A percentile compares a stretch with the other conserved stretches of the same genome.
Evolutionary conservation across 2,113 vertebrate species (phyloP).

Genomic region (Gavialis gangeticus): DNA sequence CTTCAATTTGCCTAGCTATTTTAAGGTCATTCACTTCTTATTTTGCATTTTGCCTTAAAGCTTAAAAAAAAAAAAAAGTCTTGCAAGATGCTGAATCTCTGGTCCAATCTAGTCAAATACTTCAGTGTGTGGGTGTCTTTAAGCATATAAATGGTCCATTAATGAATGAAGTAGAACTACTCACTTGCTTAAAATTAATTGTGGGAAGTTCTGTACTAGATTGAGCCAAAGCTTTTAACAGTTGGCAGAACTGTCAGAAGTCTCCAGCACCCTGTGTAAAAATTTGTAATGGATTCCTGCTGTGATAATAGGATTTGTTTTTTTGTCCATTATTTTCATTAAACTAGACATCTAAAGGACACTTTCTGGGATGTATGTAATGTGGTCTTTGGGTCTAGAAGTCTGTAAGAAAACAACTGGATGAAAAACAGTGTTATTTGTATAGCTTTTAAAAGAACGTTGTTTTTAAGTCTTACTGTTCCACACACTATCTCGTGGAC

Average conservation of each 20-base stretch:
- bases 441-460: too few species aligned
- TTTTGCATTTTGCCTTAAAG: not conserved
- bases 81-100: not conserved
- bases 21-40: not conserved
- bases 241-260: not conserved
- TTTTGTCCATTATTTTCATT: not conserved
- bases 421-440: not conserved
- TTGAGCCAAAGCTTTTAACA: not conserved
- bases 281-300: not conserved
- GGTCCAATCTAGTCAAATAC: not conserved
- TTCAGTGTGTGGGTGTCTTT: not conserved
- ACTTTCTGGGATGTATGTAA: not conserved
- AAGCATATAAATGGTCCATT: not conserved
- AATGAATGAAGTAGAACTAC: too few species aligned
- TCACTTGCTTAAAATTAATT: not conserved
- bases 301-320: not conserved
- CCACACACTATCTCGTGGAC: too few species aligned
- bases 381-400: not conserved
- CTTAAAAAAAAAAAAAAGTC: not conserved
- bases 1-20: not conserved
- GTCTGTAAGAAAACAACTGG: not conserved
- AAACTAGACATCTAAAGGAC: not conserved
- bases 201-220: not conserved
- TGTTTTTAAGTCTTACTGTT: too few species aligned
- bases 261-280: not conserved